Evolutionary conservation across 2,888 invertebrate species (phyloP).

Genomic region (Epicampocera succincta): DNA sequence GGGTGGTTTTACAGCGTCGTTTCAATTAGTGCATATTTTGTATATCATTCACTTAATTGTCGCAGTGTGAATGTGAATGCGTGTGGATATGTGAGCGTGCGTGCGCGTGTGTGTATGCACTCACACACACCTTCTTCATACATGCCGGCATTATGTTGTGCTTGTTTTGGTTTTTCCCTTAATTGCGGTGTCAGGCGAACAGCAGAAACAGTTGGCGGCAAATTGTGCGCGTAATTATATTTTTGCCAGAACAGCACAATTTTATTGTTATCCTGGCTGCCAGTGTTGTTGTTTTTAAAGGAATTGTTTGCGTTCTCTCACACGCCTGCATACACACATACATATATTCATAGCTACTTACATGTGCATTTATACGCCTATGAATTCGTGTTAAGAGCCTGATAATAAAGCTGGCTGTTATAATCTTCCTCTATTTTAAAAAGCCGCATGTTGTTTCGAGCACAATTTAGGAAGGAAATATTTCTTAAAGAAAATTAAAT

Average conservation of each 20-base stretch:
- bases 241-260: slow-evolving; percentile 55
- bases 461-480: neutral
- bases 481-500: neutral
- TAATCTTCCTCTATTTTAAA: neutral
- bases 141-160: slow-evolving; percentile 9
- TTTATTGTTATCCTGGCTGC: slow-evolving; percentile 29
- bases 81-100: neutral
- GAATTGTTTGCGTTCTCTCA: slow-evolving; percentile 35
- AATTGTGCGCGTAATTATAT: slow-evolving; percentile 67
- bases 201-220: slow-evolving; percentile 67
- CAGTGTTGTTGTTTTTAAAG: slow-evolving; percentile 15
- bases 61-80: no score
- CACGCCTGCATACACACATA: slow-evolving; percentile 3
- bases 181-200: slow-evolving; percentile 73
- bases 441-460: slow-evolving; percentile 2
- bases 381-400: neutral
- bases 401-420: neutral
- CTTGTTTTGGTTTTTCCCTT: slow-evolving; percentile 55
- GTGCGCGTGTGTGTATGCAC: neutral
- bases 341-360: no score
- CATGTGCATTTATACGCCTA: neutral
- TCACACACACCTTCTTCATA: neutral
- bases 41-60: neutral
- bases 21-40: slow-evolving; percentile 1
- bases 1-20: neutral